These are phyloP conservation scores for Dendrolimus houi DNA, from an alignment of 2,888 invertebrate species.

Conservation along the genomic window DNA sequence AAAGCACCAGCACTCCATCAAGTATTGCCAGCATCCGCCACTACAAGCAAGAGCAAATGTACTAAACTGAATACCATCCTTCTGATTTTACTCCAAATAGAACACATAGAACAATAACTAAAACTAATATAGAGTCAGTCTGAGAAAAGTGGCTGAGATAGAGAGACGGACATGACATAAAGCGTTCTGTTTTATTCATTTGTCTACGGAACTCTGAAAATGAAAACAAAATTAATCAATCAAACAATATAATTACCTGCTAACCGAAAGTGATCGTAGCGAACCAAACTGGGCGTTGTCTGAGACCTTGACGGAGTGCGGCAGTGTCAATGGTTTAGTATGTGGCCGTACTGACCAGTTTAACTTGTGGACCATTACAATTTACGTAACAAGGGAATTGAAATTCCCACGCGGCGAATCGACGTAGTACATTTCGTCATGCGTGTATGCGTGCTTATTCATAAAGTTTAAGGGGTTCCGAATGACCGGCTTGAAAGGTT, in stretches of 20 bases:
- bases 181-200: too few species aligned
- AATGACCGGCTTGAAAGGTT: too few species aligned
- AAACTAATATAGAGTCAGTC: too few species aligned
- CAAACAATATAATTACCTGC: constrained; percentile 21
- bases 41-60: too few species aligned
- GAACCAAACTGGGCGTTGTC: constrained; percentile 30
- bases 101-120: too few species aligned
- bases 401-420: constrained; percentile 5
- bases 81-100: too few species aligned
- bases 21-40: too few species aligned
- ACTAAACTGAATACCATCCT: too few species aligned
- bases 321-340: constrained; percentile 6
- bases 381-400: constrained; percentile 4
- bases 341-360: constrained; percentile 4
- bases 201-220: not conserved
- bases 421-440: not conserved
- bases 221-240: not conserved
- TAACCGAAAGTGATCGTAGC: constrained; percentile 39
- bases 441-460: not conserved
- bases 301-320: constrained; percentile 35
- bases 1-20: too few species aligned
- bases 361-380: not conserved
- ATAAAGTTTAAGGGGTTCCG: too few species aligned
- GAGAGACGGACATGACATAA: too few species aligned
- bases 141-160: too few species aligned